Conservation (phyloP, 2,888 invertebrate species). For the Synanthedon vespiformis region DNA sequence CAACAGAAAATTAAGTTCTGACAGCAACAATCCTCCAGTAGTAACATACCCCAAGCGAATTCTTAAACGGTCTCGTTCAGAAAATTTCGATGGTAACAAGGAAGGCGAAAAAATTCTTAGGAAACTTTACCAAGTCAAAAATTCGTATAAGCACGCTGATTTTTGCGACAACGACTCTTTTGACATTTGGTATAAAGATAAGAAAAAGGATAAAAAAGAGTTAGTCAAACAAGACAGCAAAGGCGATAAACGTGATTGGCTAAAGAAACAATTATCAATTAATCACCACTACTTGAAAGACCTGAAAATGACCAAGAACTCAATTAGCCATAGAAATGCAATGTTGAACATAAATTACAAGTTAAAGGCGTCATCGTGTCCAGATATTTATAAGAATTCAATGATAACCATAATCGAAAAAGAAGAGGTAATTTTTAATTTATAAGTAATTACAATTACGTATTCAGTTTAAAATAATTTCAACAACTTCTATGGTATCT, state of each 20-base stretch:
- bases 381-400: slow-evolving; percentile 90
- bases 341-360: slow-evolving; percentile 86
- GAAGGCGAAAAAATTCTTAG: slow-evolving; percentile 17
- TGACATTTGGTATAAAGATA: neutral
- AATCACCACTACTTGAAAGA: slow-evolving; percentile 80
- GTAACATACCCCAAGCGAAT: slow-evolving; percentile 29
- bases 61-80: slow-evolving; percentile 43
- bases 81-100: slow-evolving; percentile 26
- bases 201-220: slow-evolving; percentile 37
- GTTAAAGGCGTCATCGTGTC: slow-evolving; percentile 89
- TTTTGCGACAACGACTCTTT: neutral
- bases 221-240: slow-evolving; percentile 48
- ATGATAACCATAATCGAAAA: slow-evolving; percentile 86
- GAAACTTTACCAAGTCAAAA: slow-evolving; percentile 32
- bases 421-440: slow-evolving; percentile 73
- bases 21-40: slow-evolving; percentile 31
- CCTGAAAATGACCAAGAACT: slow-evolving; percentile 80
- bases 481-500: no score
- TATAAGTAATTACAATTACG: no score
- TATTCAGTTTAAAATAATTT: no score
- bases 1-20: slow-evolving; percentile 8
- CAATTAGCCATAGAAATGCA: slow-evolving; percentile 87
- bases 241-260: slow-evolving; percentile 55
- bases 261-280: slow-evolving; percentile 61
- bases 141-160: slow-evolving; percentile 22